Conservation (phyloP, 2,113 vertebrate species). For the Rhea pennata region DNA sequence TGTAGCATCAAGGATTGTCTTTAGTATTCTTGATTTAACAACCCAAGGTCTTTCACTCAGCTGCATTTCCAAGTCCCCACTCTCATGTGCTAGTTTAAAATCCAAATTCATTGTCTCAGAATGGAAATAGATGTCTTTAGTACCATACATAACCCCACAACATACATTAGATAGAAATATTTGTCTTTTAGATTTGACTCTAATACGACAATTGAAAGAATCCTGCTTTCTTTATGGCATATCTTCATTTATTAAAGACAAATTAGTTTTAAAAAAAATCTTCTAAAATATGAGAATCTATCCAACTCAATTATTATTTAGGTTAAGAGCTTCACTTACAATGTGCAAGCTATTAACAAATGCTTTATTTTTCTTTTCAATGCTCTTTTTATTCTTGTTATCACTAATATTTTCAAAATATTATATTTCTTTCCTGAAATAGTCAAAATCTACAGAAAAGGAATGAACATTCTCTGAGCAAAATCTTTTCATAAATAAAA, state of each 20-base stretch:
- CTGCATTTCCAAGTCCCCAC: background rate
- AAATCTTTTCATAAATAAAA: background rate
- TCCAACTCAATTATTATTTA: background rate
- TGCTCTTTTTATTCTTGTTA: background rate
- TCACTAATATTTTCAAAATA: background rate
- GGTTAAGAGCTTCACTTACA: background rate
- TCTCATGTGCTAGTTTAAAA: background rate
- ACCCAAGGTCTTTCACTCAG: background rate
- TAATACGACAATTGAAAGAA: background rate
- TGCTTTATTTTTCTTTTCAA: background rate
- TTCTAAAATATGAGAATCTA: background rate
- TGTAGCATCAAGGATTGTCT: background rate
- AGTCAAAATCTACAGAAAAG: background rate
- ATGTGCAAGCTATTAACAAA: background rate
- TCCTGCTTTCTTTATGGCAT: background rate
- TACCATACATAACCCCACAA: background rate
- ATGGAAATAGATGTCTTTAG: background rate
- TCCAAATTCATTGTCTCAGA: background rate
- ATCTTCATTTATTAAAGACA: background rate
- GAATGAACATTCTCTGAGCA: background rate
- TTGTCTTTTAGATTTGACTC: background rate
- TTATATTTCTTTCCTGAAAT: background rate
- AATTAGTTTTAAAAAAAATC: rapidly evolving
- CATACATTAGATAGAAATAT: background rate
- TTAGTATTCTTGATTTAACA: background rate